Evolutionary conservation across 2,888 invertebrate genomes (phyloP), one percentile per base, ranked within the genome.

Genomic region (Ephialtes manifestator): DNA sequence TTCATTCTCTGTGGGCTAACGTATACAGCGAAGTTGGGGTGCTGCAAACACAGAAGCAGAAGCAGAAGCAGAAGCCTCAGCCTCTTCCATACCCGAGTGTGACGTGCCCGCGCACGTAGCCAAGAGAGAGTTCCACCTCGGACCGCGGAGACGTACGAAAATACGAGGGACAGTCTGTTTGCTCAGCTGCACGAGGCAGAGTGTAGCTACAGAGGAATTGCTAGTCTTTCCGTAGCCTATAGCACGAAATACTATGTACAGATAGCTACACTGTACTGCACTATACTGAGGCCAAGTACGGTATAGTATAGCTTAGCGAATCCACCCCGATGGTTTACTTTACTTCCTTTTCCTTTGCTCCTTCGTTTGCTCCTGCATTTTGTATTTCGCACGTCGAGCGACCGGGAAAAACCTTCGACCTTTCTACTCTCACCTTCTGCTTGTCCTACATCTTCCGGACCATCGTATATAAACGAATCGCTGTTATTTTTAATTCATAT

Each of bases 91-190:
- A 81, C 53, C 70, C 75, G 43, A 74, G 84, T 68, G 75, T 78
- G 78, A 75, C 70, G 78, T 70, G 78, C 71, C 51, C 71, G 68
- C 53, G 46, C 85, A 76, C 72, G 68, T 82, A 82, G 51, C 55
- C 79, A 53, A 76, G 68, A 70, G 46, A 55, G 70, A 67, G 74
- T 80, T 72, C 51, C 72, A 76, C 78, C 79, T 78, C 77, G 84
- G 86, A 86, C 85, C 55, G 60, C 81, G 67, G 81, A 80, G 74
- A 80, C 60, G 71, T 79, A 87, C 87, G 81, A 85, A 84, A 87
- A 88, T 88, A 88, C 83, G 86, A 85, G 85, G 86, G 84, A 84
- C 86, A 87, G 83, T 83, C 86, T 88, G 85, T 88, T 88, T 88
- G 83, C 86, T 86, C 88, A 88, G 88, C 87, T 88, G 88, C 79